These are phyloP conservation scores for Rafetus swinhoei DNA, from an alignment of 2,113 vertebrate species.

Conservation along the genomic window DNA sequence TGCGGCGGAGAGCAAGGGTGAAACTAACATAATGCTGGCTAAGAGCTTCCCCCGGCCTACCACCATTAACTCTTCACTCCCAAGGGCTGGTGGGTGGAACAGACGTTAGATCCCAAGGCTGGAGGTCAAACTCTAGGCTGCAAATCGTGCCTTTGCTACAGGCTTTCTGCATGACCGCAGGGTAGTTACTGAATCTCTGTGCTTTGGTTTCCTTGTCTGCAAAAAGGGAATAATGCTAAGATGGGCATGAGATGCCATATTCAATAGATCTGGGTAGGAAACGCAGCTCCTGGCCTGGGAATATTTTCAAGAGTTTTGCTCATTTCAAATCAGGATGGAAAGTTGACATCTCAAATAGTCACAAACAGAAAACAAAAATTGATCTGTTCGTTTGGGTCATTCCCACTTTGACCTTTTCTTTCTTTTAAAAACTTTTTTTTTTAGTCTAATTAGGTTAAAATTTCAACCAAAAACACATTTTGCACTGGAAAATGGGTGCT, in stretches of 20 bases:
- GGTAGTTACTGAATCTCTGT: fast-evolving
- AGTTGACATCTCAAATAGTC: neutral
- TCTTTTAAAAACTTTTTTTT: neutral
- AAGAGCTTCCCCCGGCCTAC: neutral
- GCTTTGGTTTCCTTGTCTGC: constrained; percentile 40
- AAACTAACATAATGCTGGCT: neutral
- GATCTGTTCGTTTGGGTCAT: neutral
- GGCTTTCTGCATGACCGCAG: neutral
- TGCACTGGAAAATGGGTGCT: neutral
- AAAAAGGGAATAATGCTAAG: fast-evolving
- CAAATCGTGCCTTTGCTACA: fast-evolving
- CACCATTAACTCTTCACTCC: neutral
- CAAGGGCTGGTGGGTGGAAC: neutral
- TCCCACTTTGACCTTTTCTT: neutral
- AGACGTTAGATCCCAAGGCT: fast-evolving
- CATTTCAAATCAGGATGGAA: neutral
- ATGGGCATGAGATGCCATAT: neutral
- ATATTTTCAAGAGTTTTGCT: neutral
- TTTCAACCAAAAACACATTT: neutral
- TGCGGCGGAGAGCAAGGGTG: neutral
- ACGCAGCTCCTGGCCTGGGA: neutral
- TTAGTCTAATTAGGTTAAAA: neutral
- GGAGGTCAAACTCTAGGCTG: neutral
- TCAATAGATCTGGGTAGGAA: neutral
- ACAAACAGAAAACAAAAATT: neutral